Evolutionary conservation across 2,113 vertebrate species (phyloP).

Genomic region (Mungos mungo): DNA sequence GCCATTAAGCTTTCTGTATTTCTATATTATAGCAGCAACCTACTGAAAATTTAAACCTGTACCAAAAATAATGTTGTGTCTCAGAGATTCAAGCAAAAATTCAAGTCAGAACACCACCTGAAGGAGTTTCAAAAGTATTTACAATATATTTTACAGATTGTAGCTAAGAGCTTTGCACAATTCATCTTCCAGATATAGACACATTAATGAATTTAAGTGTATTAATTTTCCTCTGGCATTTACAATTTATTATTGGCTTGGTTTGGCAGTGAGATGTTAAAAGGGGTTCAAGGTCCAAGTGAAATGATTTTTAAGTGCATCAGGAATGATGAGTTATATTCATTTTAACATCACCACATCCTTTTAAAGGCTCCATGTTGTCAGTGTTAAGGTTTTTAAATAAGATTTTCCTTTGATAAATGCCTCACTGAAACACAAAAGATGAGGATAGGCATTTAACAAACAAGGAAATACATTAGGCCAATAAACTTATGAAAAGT

Average conservation of each 20-base stretch:
- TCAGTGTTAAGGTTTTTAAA: slow-evolving; percentile 64
- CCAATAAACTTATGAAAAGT: slow-evolving; percentile 21
- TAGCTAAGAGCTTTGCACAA: slow-evolving; percentile 64
- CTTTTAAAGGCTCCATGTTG: slow-evolving; percentile 57
- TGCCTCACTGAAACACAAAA: slow-evolving; percentile 26
- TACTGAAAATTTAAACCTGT: slow-evolving; percentile 61
- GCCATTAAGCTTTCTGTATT: slow-evolving; percentile 78
- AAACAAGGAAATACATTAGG: slow-evolving; percentile 49
- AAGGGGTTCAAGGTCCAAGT: slow-evolving; percentile 62
- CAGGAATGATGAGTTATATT: slow-evolving; percentile 68
- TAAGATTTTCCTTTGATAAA: slow-evolving; percentile 71
- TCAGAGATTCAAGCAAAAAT: slow-evolving; percentile 74
- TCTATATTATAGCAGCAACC: slow-evolving; percentile 70
- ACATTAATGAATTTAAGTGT: slow-evolving; percentile 72
- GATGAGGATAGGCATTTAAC: slow-evolving; percentile 34
- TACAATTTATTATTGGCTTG: slow-evolving; percentile 70
- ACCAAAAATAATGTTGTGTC: slow-evolving; percentile 68
- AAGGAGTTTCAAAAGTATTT: slow-evolving; percentile 67
- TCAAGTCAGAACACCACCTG: slow-evolving; percentile 73
- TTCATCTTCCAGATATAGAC: slow-evolving; percentile 56
- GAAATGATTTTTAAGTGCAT: slow-evolving; percentile 73
- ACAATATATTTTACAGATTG: slow-evolving; percentile 57
- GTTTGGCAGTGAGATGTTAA: slow-evolving; percentile 61
- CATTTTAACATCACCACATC: slow-evolving; percentile 61
- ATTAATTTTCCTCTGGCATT: slow-evolving; percentile 67